Conservation (phyloP, 2,113 vertebrate species). For the Uropsilus gracilis region DNA sequence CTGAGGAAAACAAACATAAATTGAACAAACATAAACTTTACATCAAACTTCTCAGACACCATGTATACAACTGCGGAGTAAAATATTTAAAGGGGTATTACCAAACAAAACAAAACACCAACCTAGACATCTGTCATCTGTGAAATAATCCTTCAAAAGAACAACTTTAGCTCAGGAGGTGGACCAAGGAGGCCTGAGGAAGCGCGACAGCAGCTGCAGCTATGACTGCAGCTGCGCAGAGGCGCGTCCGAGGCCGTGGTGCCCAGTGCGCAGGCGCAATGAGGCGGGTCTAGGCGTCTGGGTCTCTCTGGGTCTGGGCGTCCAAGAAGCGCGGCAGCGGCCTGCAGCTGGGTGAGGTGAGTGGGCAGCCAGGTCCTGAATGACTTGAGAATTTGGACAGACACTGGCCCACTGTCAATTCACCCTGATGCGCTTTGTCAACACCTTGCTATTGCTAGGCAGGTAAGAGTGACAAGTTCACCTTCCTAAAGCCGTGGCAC, state of each 20-base stretch:
- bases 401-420: not conserved
- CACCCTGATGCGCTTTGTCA: not conserved
- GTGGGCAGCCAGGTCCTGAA: not conserved
- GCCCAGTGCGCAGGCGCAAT: too few species aligned
- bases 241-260: too few species aligned
- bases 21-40: not conserved
- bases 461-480: not conserved
- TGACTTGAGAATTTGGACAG: not conserved
- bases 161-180: not conserved
- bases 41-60: not conserved
- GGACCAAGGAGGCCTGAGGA: too few species aligned
- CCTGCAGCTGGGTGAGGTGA: not conserved
- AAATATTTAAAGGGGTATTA: not conserved
- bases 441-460: not conserved
- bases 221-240: too few species aligned
- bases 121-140: not conserved
- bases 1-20: not conserved
- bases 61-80: not conserved
- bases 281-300: too few species aligned
- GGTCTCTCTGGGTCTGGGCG: too few species aligned
- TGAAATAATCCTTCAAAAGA: not conserved
- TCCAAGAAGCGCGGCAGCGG: not conserved
- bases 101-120: not conserved
- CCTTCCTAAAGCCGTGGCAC: not conserved
- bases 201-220: too few species aligned